Conservation (phyloP, 2,888 invertebrate genomes). For the Eretmocerus hayati region DNA sequence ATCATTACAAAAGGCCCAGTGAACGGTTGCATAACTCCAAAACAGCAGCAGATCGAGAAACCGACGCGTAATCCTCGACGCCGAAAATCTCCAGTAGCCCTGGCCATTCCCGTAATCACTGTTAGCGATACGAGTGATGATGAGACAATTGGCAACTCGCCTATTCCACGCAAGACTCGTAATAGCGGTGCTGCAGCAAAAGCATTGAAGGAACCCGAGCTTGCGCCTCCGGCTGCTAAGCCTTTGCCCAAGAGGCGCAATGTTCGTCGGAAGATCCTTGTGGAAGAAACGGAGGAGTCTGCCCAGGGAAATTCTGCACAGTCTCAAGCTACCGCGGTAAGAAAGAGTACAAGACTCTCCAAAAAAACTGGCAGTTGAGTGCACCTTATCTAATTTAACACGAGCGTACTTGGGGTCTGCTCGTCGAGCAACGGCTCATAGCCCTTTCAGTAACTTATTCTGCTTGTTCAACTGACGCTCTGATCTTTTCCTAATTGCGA, state of each 20-base stretch:
- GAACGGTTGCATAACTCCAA: slow-evolving; percentile 12
- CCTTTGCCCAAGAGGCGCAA: not conserved
- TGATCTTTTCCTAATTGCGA: no score
- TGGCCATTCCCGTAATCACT: slow-evolving; percentile 4
- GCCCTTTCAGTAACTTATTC: no score
- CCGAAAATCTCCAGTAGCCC: slow-evolving; percentile 9
- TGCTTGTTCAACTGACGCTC: no score
- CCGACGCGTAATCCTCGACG: not conserved
- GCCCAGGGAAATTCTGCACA: no score
- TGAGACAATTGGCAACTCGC: not conserved
- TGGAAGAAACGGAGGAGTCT: slow-evolving; percentile 6
- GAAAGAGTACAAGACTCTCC: slow-evolving; percentile 1
- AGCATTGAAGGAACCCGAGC: no score
- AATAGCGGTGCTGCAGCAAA: not conserved
- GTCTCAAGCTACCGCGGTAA: not conserved
- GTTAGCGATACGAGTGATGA: not conserved
- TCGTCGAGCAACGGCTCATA: no score
- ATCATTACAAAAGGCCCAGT: slow-evolving; percentile 11
- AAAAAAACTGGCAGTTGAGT: not conserved
- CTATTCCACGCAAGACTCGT: not conserved
- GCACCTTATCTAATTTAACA: no score
- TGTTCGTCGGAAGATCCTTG: slow-evolving; percentile 15
- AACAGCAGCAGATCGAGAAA: slow-evolving; percentile 11
- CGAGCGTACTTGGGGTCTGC: no score
- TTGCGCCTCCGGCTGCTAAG: not conserved